phyloP scores from a whole-genome alignment of 2,888 invertebrate species.

The Euproctis similis region DNA sequence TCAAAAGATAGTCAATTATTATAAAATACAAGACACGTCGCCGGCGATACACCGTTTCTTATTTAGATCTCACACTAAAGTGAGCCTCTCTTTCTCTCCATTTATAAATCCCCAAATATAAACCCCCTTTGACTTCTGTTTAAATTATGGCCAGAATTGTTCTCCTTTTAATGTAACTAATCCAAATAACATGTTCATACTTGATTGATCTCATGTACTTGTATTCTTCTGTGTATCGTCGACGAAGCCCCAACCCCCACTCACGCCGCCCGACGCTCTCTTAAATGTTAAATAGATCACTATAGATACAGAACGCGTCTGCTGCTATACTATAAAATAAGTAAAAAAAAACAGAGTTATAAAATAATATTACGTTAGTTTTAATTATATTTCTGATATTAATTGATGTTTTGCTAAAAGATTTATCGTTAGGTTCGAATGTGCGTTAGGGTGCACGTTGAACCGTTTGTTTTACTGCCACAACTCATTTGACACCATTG shows the following conservation, averaged over 20 bases:
- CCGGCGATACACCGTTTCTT: conserved; percentile 30
- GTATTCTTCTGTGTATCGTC: conserved; percentile 24
- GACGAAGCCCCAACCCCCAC: conserved; percentile 16
- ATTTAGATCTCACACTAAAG: no score
- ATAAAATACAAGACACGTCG: conserved; percentile 30
- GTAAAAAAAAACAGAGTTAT: conserved; percentile 56
- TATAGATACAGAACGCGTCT: conserved; percentile 57
- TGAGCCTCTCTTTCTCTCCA: no score
- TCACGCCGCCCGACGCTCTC: conserved; percentile 45
- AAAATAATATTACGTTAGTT: conserved; percentile 67
- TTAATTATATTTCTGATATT: conserved; percentile 74
- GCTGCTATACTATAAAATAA: conserved; percentile 49
- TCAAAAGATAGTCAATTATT: conserved; percentile 68
- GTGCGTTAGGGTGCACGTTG: conserved; percentile 28
- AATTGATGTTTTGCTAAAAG: conserved; percentile 73
- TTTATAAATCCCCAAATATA: no score
- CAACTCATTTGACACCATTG: conserved; percentile 30
- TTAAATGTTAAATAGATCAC: conserved; percentile 51
- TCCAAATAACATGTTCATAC: no score
- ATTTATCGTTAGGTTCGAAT: conserved; percentile 66
- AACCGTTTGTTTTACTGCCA: conserved; percentile 23
- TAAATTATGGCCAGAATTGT: no score
- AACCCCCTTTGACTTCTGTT: no score
- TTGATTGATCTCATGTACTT: no score
- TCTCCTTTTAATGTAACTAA: no score